Evolutionary conservation across 1,140 invertebrate species (phyloP), one percentile per base, ranked within the genome.

Genomic region (Archivesica marissinica): DNA sequence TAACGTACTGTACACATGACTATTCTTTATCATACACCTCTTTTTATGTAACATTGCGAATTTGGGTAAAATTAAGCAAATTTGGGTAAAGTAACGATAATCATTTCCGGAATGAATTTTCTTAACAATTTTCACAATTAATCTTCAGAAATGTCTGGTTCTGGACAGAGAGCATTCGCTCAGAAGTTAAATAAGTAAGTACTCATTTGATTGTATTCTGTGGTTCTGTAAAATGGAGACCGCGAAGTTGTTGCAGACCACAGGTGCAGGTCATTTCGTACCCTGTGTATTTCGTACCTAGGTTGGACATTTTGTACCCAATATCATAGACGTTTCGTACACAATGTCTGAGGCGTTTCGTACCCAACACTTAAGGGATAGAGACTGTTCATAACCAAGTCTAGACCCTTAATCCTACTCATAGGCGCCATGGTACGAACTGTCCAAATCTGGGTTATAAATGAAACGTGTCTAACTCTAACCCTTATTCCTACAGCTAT

Each of bases 161-260:
- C 87, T 17, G 92, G 93, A 38, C 96, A 96, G 92, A 95, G 96
- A 91, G 96, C 96, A 87, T 97, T 97, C 94, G 96, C 96, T 90
- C 96, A 97, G 90, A 97, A 97, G 93, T 94, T 97, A 87, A 97
- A 95, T 86, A 97, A 97, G 96, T 96, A 94, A 56, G 64, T 54
- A 11, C 33, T 6, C 33, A n/a, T 39, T 38, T 47, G 35, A n/a
- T 50, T 82, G 3, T 35, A 52, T 0, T n/a, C 35, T 47, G 25
- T n/a, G 9, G 20, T n/a, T 33, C 47, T 47, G 44, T 47, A 9
- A 7, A 47, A 47, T 7, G 17, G 44, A 11, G 20, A 13, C 33
- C n/a, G 17, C 9, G 13, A 23, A 47, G 50, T 25, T 50, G 61
- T 20, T 50, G 30, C 2, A 20, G 11, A 52, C 13, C 41, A 3